Base-by-base conservation (phyloP, 2,797 vertebrate genomes). In the Sphenopsis melanotis region DNA sequence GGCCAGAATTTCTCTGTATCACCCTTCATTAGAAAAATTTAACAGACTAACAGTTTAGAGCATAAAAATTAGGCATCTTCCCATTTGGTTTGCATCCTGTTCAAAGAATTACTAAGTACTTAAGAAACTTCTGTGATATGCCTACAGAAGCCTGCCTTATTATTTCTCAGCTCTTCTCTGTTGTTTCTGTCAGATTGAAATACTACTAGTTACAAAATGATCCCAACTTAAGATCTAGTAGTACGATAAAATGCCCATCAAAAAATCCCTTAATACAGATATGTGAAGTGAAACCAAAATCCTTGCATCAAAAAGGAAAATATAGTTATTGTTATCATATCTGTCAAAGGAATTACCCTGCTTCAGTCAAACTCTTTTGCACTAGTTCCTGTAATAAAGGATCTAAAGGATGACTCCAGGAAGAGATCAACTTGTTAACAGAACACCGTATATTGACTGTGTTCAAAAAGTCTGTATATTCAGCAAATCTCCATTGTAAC, bases 401-500 rank as follows among this genome's bases (percentile, higher is more conserved):
- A 90, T 93, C 93, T 96, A 80, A 96, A 89, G 69, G 74, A 84
- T 94, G 91, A 93, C 94, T 95, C 94, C 68, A 69, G 85, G 92
- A 94, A 96, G 87, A 95, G 94, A 95, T 96, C 94, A 95, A 86
- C 91, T 95, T 96, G 91, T 96, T 97, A 97, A 76, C 79, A 88
- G 95, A 84, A 90, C 91, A 94, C 65, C 1, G 0, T 68, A 66
- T 94, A 95, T 95, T 96, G 93, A 94, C 95, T 89, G 53, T 70
- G 80, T 97, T 95, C 93, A 96, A 86, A 93, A 95, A 91, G 87
- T 80, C 89, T 90, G 89, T 96, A 88, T 92, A 87, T 94, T 96
- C 94, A 94, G 92, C 83, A 88, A 72, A 93, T 90, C 81, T 85
- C 81, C 63, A 92, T 95, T 95, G 93, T 93, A 93, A 85, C 81